Base-by-base conservation (phyloP, 2,888 invertebrate genomes). In the Pycnomerus fuliginosus region DNA sequence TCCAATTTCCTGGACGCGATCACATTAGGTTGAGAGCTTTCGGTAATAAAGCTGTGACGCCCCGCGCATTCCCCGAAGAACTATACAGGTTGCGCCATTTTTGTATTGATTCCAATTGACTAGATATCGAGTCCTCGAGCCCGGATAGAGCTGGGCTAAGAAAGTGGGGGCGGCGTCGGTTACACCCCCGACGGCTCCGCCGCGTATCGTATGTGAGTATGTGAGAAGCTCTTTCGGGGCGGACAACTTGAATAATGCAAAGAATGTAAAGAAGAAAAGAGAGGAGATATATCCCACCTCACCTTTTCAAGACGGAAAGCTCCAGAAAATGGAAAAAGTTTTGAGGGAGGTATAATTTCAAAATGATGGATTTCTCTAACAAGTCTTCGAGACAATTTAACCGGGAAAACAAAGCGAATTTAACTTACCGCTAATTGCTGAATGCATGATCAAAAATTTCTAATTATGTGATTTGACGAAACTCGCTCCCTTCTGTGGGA, bases 171-270 rank as follows among this genome's bases (percentile, higher is more conserved):
- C 59, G 64, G 65, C 58, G 58, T 53, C 58, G 61, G 60, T 60
- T 55, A 65, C 65, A 61, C 65, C 66, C 63, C 58, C 56, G 53
- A 41, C 44, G 57, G 50, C 55, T 62, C 63, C 53, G 59, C 36
- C 43, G 37, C 69, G 67, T 68, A 69, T 69, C 68, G 68, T 70
- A 69, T 70, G 69, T 69, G 71, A 68, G 67, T 67, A 60, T 70
- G 69, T 69, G 69, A 64, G 61, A 60, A 63, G 57, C 50, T 59
- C 56, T 53, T 60, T 52, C 58, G 60, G 65, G 68, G 68, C 67
- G 68, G 68, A 67, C 66, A 64, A 61, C 50, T 48, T 56, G 53
- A 58, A 43, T 55, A 56, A 58, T 56, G 57, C 51, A 48, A 52
- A 51, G 48, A 53, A 51, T 45, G 51, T 46, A 48, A 44, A 49